A percentile compares a stretch with the other conserved stretches of the same genome.
Conservation (phyloP, 2,113 vertebrate species). For the Perca fluviatilis region DNA sequence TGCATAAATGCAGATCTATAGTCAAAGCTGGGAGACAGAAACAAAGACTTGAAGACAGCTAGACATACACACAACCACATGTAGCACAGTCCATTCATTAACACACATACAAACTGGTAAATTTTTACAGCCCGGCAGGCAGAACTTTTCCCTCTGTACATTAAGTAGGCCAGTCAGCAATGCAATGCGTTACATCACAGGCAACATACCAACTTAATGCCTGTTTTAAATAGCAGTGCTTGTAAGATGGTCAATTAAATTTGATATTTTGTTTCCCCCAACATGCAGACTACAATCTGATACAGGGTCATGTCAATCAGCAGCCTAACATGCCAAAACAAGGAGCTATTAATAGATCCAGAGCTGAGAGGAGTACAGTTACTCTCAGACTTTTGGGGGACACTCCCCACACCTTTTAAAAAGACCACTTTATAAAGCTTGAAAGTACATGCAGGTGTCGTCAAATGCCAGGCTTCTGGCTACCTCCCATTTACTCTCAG, state of each 20-base stretch:
- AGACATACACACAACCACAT: background rate
- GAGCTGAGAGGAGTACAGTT: conserved; percentile 42
- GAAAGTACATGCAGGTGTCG: background rate
- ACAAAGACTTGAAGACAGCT: background rate
- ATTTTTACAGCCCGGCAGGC: background rate
- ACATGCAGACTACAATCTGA: conserved; percentile 46
- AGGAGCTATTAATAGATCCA: conserved; percentile 70
- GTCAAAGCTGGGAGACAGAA: background rate
- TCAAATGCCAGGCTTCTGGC: background rate
- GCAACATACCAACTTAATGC: background rate
- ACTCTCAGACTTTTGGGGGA: conserved; percentile 9
- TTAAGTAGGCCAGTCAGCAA: background rate
- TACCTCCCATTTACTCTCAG: background rate
- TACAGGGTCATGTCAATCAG: conserved; percentile 42
- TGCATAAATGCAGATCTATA: background rate
- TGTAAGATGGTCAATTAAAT: conserved; percentile 30
- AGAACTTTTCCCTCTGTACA: background rate
- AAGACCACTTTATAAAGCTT: background rate
- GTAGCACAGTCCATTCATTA: background rate
- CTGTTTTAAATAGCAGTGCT: conserved; percentile 19
- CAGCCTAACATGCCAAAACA: conserved; percentile 35
- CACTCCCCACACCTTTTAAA: conserved; percentile 12
- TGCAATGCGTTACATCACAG: background rate
- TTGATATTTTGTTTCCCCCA: conserved; percentile 61
- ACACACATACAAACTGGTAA: background rate